Conservation (phyloP, 2,888 invertebrate species). For the Pantelozetes paolii region DNA sequence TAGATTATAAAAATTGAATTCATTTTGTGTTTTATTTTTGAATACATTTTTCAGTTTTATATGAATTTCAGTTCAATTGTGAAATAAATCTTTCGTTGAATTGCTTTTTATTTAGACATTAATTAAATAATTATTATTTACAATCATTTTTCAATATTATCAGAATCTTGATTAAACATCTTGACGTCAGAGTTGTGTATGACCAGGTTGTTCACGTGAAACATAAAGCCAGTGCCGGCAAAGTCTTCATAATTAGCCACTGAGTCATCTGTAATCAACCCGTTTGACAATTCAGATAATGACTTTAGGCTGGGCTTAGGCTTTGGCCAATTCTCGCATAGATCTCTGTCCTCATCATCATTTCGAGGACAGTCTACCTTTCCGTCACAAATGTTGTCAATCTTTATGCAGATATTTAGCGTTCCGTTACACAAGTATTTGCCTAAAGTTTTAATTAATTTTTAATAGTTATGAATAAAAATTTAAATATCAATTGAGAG, state of each 20-base stretch:
- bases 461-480: too few species aligned
- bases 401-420: slow-evolving; percentile 23
- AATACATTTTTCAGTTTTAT: too few species aligned
- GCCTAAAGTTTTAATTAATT: not conserved
- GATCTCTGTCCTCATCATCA: slow-evolving; percentile 31
- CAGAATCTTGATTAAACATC: slow-evolving; percentile 41
- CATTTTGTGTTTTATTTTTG: too few species aligned
- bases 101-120: not conserved
- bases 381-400: slow-evolving; percentile 22
- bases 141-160: slow-evolving; percentile 18
- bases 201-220: slow-evolving; percentile 37
- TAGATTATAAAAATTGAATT: not conserved
- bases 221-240: slow-evolving; percentile 36
- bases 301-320: not conserved
- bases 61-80: too few species aligned
- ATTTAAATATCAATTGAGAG: not conserved
- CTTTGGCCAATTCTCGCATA: not conserved
- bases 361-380: slow-evolving; percentile 24
- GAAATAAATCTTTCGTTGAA: not conserved
- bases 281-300: not conserved
- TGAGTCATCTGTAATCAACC: not conserved
- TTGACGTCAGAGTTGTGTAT: slow-evolving; percentile 36
- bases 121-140: not conserved
- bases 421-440: slow-evolving; percentile 36
- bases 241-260: not conserved